A percentile compares a stretch with the other conserved stretches of the same genome.
These are phyloP conservation scores for Omphaloscelis lunosa DNA, from an alignment of 2,888 invertebrate genomes.

Conservation along the genomic window DNA sequence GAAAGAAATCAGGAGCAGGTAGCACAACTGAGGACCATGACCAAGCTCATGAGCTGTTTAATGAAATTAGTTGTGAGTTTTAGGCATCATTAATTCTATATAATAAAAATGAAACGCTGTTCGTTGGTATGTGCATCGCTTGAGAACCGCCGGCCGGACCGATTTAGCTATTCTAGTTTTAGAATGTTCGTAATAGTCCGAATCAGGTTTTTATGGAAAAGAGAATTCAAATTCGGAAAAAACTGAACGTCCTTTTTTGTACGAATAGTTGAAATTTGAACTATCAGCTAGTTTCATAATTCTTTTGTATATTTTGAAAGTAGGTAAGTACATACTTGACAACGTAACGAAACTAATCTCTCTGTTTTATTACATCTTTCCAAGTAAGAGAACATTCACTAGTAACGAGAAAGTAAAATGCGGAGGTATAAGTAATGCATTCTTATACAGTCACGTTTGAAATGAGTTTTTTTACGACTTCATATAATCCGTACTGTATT, in stretches of 20 bases:
- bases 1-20: background rate
- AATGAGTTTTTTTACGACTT: slow-evolving; percentile 49
- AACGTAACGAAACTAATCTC: background rate
- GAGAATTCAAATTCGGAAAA: no score
- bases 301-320: slow-evolving; percentile 1
- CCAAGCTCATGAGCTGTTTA: background rate
- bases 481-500: slow-evolving; percentile 22
- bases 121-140: no score
- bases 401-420: slow-evolving; percentile 24
- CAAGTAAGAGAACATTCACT: slow-evolving; percentile 29
- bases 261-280: no score
- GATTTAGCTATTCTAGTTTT: no score
- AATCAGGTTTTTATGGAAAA: no score
- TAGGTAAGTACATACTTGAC: background rate
- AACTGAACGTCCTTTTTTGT: no score
- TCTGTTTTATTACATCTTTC: slow-evolving; percentile 3
- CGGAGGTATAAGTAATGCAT: slow-evolving; percentile 20
- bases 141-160: no score
- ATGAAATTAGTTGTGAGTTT: background rate
- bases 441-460: slow-evolving; percentile 31
- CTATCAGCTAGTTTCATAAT: no score
- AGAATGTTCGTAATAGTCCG: no score
- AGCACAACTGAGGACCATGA: background rate
- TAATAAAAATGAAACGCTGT: background rate
- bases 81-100: background rate